Evolutionary conservation across 2,797 vertebrate species (phyloP).

Genomic region (Hemitrygon akajei): DNA sequence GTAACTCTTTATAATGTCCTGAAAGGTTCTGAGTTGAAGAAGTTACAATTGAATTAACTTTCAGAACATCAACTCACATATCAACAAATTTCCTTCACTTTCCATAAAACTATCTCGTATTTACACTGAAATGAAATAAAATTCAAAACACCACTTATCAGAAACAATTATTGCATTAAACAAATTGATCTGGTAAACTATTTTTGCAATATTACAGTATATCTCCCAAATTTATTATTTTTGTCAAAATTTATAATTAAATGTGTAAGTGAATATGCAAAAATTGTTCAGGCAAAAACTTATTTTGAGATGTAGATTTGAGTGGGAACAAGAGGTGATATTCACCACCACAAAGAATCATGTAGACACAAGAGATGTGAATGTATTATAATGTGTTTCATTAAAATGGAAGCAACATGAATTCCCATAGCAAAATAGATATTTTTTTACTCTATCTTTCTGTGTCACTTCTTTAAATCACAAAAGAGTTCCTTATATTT

Average conservation of each 20-base stretch:
- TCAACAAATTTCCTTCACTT: background rate
- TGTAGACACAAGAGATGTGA: background rate
- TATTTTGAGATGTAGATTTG: background rate
- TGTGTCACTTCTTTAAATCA: background rate
- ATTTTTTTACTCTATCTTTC: background rate
- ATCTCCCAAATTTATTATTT: background rate
- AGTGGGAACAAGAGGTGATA: background rate
- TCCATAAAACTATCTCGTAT: background rate
- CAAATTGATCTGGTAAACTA: background rate
- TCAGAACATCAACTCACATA: background rate
- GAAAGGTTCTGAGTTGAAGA: constrained; percentile 8
- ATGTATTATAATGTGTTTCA: background rate
- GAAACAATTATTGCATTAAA: constrained; percentile 8
- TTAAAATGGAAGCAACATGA: background rate
- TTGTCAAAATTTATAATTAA: constrained; percentile 1
- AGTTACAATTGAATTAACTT: background rate
- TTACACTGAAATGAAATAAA: constrained; percentile 11
- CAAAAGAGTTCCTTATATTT: constrained; percentile 2
- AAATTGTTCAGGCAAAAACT: background rate
- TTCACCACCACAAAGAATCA: background rate
- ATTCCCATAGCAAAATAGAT: background rate
- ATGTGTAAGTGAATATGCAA: background rate
- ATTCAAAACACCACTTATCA: background rate
- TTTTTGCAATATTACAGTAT: constrained; percentile 1
- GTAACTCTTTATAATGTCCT: background rate